Conservation (phyloP, 2,888 invertebrate species). For the Drosophila meridionalis region DNA sequence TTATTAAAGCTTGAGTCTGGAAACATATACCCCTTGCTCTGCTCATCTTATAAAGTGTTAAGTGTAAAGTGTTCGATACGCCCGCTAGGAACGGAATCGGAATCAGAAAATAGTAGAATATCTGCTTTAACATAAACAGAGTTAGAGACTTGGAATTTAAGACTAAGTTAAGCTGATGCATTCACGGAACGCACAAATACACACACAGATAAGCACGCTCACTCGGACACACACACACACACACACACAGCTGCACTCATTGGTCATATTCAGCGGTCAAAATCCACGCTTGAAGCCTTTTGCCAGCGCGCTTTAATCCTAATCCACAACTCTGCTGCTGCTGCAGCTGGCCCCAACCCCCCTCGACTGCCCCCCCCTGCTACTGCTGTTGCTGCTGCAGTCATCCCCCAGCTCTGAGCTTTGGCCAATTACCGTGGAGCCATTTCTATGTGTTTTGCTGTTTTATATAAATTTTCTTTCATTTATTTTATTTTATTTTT, state of each 20-base stretch:
- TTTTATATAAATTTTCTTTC: background rate
- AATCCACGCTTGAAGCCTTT: slow-evolving; percentile 30
- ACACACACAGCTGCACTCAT: slow-evolving; percentile 12
- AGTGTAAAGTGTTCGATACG: too few species aligned
- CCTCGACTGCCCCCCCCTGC: background rate
- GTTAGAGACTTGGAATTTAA: background rate
- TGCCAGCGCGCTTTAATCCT: slow-evolving; percentile 31
- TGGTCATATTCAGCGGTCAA: slow-evolving; percentile 29
- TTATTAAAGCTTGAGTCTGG: background rate
- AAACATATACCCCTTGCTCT: background rate
- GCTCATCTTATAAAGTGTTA: background rate
- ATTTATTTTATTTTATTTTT: background rate
- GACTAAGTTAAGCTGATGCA: background rate
- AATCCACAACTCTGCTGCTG: background rate
- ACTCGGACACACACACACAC: slow-evolving; percentile 8
- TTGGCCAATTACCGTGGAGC: slow-evolving; percentile 40
- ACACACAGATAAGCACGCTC: background rate
- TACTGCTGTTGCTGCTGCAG: background rate
- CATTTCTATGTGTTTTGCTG: slow-evolving; percentile 15
- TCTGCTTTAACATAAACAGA: background rate
- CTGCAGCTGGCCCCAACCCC: background rate
- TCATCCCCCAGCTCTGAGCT: background rate
- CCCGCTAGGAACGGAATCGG: too few species aligned
- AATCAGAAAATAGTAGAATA: background rate
- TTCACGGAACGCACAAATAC: background rate